phyloP scores from a whole-genome alignment of 2,888 invertebrate species.

The Eucera pruinosa region DNA sequence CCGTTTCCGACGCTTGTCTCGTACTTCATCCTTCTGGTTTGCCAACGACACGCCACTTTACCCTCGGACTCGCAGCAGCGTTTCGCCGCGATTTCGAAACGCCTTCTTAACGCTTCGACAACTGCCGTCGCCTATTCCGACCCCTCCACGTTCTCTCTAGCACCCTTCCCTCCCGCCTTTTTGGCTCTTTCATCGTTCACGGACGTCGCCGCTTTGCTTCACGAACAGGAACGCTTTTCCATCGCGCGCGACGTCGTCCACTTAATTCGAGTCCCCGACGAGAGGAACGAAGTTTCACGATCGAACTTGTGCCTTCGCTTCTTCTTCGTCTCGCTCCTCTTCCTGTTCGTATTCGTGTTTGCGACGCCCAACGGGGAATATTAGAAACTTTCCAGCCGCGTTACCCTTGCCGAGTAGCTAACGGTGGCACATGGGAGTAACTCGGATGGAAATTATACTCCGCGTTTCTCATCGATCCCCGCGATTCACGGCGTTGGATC shows the following conservation, averaged over 20 bases:
- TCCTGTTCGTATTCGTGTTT: not conserved
- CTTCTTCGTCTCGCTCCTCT: slow-evolving; percentile 14
- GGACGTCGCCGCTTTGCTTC: not conserved
- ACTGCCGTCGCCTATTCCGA: not conserved
- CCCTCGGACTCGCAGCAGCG: slow-evolving; percentile 26
- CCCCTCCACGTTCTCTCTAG: not conserved
- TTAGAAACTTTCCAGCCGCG: slow-evolving; percentile 50
- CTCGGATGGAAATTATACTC: slow-evolving; percentile 54
- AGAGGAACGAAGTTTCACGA: slow-evolving; percentile 45
- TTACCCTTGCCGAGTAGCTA: slow-evolving; percentile 28
- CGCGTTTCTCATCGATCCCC: slow-evolving; percentile 12
- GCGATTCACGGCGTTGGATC: slow-evolving; percentile 1
- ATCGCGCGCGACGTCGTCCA: slow-evolving; percentile 28
- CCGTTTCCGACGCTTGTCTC: slow-evolving; percentile 44
- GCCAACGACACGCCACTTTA: slow-evolving; percentile 38
- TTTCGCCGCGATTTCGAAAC: slow-evolving; percentile 41
- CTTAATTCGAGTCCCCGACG: slow-evolving; percentile 37
- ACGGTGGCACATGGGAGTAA: slow-evolving; percentile 30
- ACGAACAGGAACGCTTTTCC: not conserved
- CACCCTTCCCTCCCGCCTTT: not conserved
- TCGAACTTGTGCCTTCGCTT: slow-evolving; percentile 10
- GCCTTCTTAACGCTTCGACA: slow-evolving; percentile 52
- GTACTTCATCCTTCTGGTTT: slow-evolving; percentile 36
- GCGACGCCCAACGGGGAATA: slow-evolving; percentile 22
- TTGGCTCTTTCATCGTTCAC: not conserved